These are phyloP conservation scores for Sycophaga agraensis DNA, from an alignment of 1,140 invertebrate genomes.

Conservation along the genomic window DNA sequence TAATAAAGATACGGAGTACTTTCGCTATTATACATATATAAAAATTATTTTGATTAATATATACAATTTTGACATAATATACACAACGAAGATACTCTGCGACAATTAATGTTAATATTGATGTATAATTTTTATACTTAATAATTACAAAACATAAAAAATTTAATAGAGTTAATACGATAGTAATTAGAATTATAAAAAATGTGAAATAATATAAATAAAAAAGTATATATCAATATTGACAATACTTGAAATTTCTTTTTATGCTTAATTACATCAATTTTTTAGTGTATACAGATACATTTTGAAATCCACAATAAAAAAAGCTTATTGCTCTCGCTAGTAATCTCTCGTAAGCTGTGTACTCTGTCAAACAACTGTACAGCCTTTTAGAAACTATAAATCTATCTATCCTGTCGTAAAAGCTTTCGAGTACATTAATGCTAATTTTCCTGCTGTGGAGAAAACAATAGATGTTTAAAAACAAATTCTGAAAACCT, in stretches of 20 bases:
- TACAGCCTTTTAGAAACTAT: constrained; percentile 6
- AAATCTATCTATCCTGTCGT: constrained; percentile 10
- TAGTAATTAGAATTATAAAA: too few relatives aligned
- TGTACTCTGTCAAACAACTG: background rate
- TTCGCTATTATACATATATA: too few relatives aligned
- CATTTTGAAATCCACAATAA: background rate
- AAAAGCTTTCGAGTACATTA: constrained; percentile 4
- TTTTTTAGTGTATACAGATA: background rate
- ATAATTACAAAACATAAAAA: too few relatives aligned
- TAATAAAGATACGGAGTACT: too few relatives aligned
- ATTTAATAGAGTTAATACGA: too few relatives aligned
- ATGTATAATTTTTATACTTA: too few relatives aligned
- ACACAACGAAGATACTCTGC: too few relatives aligned
- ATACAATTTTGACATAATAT: too few relatives aligned
- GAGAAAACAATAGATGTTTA: too few relatives aligned
- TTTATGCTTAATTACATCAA: background rate
- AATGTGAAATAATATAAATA: too few relatives aligned
- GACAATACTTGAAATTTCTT: background rate
- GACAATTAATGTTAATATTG: too few relatives aligned
- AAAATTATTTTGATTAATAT: too few relatives aligned
- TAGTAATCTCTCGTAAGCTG: background rate
- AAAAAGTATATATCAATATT: background rate
- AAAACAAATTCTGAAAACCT: background rate
- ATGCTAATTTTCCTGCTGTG: background rate
- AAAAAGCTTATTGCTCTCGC: background rate